Conservation (phyloP, 2,113 vertebrate species). For the Eurystomus gularis region DNA sequence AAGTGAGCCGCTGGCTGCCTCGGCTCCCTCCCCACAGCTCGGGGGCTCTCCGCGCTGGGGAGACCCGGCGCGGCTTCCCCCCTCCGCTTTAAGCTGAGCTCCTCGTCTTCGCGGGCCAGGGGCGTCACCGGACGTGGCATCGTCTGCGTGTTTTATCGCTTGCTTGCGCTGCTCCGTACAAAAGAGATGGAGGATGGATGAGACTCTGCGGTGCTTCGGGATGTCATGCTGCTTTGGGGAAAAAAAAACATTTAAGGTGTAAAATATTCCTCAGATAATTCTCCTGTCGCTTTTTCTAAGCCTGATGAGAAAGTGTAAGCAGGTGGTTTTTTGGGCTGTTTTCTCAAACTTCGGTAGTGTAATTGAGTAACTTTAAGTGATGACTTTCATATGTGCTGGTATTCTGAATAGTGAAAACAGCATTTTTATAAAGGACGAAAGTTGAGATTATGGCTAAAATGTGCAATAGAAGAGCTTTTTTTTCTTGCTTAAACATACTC, state of each 20-base stretch:
- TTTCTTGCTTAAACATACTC: not conserved
- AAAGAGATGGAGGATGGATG: fast-evolving
- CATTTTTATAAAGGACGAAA: not conserved
- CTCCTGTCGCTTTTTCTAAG: fast-evolving
- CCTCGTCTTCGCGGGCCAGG: fast-evolving
- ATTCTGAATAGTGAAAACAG: not conserved
- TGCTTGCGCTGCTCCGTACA: fast-evolving
- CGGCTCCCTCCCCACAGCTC: not conserved
- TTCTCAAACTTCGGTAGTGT: not conserved
- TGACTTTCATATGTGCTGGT: not conserved
- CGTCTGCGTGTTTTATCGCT: fast-evolving
- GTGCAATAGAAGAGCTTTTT: not conserved
- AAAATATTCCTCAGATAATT: not conserved
- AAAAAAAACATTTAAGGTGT: not conserved
- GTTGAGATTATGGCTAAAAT: not conserved
- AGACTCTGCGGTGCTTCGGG: not conserved
- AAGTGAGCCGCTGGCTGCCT: not conserved
- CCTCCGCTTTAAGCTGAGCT: fast-evolving
- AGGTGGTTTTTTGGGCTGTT: not conserved
- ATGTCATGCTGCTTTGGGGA: fast-evolving
- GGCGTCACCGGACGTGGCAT: fast-evolving
- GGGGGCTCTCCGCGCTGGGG: fast-evolving
- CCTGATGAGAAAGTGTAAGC: not conserved
- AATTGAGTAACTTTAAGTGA: not conserved
- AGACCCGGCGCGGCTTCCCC: fast-evolving